Conservation (phyloP, 2,797 vertebrate species). For the Cyclura pinguis region DNA sequence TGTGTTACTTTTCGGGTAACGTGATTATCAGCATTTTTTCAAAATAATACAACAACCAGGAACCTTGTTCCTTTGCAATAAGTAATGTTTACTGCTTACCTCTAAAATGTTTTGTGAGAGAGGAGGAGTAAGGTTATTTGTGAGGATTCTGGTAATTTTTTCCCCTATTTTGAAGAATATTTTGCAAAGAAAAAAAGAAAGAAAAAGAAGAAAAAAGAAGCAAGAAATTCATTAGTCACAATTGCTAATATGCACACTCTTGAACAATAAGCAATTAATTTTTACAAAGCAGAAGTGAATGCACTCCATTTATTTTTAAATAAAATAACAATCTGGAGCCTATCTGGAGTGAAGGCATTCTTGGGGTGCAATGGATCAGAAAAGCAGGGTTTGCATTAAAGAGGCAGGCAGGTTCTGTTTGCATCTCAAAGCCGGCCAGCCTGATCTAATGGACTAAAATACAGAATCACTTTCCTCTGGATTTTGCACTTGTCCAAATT, state of each 20-base stretch:
- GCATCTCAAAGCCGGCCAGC: not conserved
- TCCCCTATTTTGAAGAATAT: not conserved
- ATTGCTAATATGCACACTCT: too few species aligned
- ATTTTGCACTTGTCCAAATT: not conserved
- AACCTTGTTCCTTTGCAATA: not conserved
- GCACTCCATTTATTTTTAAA: too few species aligned
- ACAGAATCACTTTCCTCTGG: not conserved
- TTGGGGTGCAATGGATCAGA: not conserved
- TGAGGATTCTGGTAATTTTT: not conserved
- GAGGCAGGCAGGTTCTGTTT: too few species aligned
- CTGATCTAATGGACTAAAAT: not conserved
- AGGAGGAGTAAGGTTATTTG: not conserved
- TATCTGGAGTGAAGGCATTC: too few species aligned
- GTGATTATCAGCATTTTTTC: not conserved
- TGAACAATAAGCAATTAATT: too few species aligned
- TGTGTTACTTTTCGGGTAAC: not conserved
- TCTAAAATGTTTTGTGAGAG: not conserved
- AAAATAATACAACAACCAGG: not conserved
- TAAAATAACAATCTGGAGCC: too few species aligned
- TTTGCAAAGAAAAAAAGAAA: not conserved
- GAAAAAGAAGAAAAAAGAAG: not conserved
- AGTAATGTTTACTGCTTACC: not conserved
- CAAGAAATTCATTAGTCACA: too few species aligned
- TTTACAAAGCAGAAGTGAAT: too few species aligned
- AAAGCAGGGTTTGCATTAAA: too few species aligned